A percentile compares a stretch with the other conserved stretches of the same genome.
phyloP scores from a whole-genome alignment of 2,113 vertebrate genomes.

The Dendrocopos noguchii region DNA sequence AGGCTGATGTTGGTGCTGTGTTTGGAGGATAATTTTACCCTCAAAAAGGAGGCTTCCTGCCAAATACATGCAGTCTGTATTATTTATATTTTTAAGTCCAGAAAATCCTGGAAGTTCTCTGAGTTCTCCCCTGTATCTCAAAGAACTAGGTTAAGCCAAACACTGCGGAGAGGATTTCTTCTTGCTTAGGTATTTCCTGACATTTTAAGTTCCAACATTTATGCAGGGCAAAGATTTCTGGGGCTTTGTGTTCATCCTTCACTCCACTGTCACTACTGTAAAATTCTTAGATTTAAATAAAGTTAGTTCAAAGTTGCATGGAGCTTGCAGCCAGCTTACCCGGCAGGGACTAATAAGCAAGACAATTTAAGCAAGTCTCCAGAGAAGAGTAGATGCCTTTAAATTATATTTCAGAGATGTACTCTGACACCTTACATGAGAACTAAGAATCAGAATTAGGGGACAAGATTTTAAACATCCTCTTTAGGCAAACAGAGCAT shows the following conservation, averaged over 20 bases:
- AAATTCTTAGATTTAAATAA: slow-evolving; percentile 26
- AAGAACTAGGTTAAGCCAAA: slow-evolving; percentile 20
- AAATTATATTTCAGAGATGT: not conserved
- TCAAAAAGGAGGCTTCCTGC: not conserved
- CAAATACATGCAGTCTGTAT: not conserved
- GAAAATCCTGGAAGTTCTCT: slow-evolving; percentile 33
- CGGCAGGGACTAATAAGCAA: slow-evolving; percentile 15
- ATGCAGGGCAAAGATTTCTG: slow-evolving; percentile 27
- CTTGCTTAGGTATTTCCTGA: not conserved
- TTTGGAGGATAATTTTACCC: slow-evolving; percentile 3
- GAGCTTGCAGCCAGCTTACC: not conserved
- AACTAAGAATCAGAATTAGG: slow-evolving; percentile 5
- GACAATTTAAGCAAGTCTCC: not conserved
- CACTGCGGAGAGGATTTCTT: not conserved
- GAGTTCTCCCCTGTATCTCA: not conserved
- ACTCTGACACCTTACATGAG: not conserved
- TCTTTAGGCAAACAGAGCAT: not conserved
- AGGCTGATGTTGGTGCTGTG: not conserved
- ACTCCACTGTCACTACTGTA: not conserved
- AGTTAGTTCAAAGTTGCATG: not conserved
- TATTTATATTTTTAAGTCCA: not conserved
- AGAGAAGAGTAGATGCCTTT: not conserved
- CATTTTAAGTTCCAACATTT: slow-evolving; percentile 15
- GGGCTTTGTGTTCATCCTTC: not conserved
- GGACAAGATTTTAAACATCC: not conserved